Conservation (phyloP, 2,888 invertebrate species). For the Octodonta nipae region DNA sequence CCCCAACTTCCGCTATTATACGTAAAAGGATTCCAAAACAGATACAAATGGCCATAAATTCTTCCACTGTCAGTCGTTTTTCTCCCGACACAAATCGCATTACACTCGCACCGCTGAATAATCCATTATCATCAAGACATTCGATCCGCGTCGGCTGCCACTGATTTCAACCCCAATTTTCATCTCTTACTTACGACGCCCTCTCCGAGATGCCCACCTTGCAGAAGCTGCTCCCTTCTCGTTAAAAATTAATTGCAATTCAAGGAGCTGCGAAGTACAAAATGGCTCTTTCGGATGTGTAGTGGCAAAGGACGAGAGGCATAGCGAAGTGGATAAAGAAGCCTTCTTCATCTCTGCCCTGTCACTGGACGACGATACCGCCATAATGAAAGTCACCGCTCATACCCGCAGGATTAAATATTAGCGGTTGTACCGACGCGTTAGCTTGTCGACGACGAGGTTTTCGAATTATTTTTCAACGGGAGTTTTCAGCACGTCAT, state of each 20-base stretch:
- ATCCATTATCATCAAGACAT: not conserved
- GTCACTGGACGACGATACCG: no score
- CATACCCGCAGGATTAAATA: no score
- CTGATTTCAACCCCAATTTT: not conserved
- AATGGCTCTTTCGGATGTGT: slow-evolving; percentile 5
- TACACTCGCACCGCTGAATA: not conserved
- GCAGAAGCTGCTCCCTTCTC: no score
- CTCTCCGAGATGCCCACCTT: no score
- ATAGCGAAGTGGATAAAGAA: no score
- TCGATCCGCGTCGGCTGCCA: not conserved
- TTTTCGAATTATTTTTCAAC: no score
- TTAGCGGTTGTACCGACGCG: no score
- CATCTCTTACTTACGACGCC: slow-evolving; percentile 1
- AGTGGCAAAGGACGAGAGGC: slow-evolving; percentile 3
- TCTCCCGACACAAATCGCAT: no score
- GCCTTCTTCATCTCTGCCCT: no score
- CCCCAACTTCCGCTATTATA: not conserved
- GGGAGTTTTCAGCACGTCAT: no score
- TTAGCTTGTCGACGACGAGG: no score
- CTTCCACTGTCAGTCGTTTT: not conserved
- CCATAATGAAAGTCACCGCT: no score
- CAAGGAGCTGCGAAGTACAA: slow-evolving; percentile 7
- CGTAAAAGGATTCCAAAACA: slow-evolving; percentile 1
- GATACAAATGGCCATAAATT: not conserved
- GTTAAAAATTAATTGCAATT: slow-evolving; percentile 14